Conservation (phyloP, 2,113 vertebrate species). For the Phaethornis superciliosus region DNA sequence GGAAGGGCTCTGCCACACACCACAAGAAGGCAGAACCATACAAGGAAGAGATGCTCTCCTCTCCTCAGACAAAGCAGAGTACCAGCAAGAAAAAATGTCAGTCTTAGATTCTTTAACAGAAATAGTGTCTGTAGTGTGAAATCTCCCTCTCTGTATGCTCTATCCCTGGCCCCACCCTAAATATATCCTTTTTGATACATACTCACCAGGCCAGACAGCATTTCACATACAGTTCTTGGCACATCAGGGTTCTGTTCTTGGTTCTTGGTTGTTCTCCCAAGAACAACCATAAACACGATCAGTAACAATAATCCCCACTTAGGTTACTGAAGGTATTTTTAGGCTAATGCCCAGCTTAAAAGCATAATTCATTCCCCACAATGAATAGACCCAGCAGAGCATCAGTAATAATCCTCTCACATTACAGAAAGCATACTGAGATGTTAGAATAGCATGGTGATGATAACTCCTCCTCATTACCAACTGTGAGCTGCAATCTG, state of each 20-base stretch:
- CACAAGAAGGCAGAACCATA: background rate
- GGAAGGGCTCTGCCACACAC: background rate
- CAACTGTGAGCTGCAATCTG: slow-evolving; percentile 28
- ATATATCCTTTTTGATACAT: background rate
- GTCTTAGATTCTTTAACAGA: background rate
- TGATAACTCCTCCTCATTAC: slow-evolving; percentile 29
- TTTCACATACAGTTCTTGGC: background rate
- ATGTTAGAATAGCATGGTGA: background rate
- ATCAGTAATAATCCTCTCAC: slow-evolving; percentile 62
- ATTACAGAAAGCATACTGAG: slow-evolving; percentile 31
- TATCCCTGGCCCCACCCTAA: background rate
- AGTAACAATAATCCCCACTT: slow-evolving; percentile 26
- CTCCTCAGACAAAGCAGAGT: background rate
- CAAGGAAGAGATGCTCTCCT: background rate
- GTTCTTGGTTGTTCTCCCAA: background rate
- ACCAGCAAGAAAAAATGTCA: background rate
- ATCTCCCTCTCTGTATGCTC: background rate
- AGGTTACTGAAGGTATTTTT: slow-evolving; percentile 48
- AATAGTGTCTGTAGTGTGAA: background rate
- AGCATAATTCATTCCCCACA: slow-evolving; percentile 54
- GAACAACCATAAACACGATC: slow-evolving; percentile 7
- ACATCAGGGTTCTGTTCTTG: background rate
- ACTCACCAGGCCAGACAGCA: background rate
- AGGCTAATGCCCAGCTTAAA: slow-evolving; percentile 49
- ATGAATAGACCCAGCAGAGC: slow-evolving; percentile 51